Evolutionary conservation across 2,888 invertebrate species (phyloP).

Genomic region (Calameuta idolon): DNA sequence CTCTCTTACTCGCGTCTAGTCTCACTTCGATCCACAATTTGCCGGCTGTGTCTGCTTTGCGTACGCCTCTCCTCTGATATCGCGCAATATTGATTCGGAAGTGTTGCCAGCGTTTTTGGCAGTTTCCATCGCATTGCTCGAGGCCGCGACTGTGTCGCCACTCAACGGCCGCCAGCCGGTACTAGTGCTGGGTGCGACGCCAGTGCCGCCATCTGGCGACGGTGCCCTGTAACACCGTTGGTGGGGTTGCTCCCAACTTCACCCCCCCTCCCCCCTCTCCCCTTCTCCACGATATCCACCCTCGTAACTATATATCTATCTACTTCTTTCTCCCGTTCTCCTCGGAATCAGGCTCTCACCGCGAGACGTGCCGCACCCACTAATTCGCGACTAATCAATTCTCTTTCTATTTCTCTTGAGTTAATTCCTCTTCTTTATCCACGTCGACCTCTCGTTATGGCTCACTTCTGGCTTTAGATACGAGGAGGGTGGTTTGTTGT

Average conservation of each 20-base stretch:
- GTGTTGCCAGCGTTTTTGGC: conserved; percentile 25
- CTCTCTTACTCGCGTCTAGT: neutral
- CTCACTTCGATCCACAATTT: neutral
- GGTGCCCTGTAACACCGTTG: conserved; percentile 39
- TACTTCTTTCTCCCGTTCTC: conserved; percentile 22
- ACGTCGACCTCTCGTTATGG: neutral
- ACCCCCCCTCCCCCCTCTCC: neutral
- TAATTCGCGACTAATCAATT: conserved; percentile 50
- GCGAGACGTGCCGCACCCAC: conserved; percentile 44
- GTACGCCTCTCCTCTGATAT: neutral
- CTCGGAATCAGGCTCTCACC: conserved; percentile 14
- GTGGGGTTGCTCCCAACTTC: neutral
- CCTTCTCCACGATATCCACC: conserved; percentile 12
- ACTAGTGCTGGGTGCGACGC: conserved; percentile 2
- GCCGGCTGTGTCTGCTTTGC: neutral
- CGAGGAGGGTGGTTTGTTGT: neutral
- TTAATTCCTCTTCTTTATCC: neutral
- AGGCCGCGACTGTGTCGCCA: neutral
- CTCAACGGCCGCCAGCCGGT: neutral
- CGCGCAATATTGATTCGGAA: conserved; percentile 3
- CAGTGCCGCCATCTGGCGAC: conserved; percentile 43
- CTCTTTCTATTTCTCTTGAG: conserved; percentile 10
- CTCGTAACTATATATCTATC: conserved; percentile 10
- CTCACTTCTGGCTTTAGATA: neutral
- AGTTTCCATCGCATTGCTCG: conserved; percentile 8